These are phyloP conservation scores for Amiota communis DNA, from an alignment of 2,888 invertebrate species.

Conservation along the genomic window DNA sequence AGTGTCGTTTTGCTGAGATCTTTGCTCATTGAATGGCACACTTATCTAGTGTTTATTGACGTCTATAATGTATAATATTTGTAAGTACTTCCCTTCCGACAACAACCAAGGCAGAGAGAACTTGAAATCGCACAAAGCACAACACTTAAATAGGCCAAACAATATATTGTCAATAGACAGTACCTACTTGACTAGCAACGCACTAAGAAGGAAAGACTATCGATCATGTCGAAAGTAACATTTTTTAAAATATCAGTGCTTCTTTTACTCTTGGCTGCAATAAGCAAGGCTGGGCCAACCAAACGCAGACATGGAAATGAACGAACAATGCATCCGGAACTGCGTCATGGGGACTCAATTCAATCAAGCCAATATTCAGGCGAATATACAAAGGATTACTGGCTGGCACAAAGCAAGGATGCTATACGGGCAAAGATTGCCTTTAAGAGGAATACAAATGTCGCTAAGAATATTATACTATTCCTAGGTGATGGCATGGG, in stretches of 20 bases:
- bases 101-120: too few relatives aligned
- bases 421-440: conserved; percentile 61
- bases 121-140: too few relatives aligned
- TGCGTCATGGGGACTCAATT: conserved; percentile 13
- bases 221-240: too few relatives aligned
- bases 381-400: conserved; percentile 55
- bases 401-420: conserved; percentile 55
- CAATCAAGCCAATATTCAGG: conserved; percentile 7
- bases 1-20: too few relatives aligned
- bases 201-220: neutral
- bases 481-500: conserved; percentile 94
- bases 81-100: too few relatives aligned
- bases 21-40: too few relatives aligned
- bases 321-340: conserved; percentile 60
- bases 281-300: neutral
- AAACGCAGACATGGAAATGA: conserved; percentile 22
- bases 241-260: neutral
- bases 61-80: too few relatives aligned
- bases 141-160: too few relatives aligned
- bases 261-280: neutral
- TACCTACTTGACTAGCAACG: neutral
- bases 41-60: too few relatives aligned
- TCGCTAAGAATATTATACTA: conserved; percentile 84
- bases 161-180: neutral
- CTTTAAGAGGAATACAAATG: conserved; percentile 68